These are phyloP conservation scores for Indicator maculatus DNA, from an alignment of 2,113 vertebrate species.

Conservation along the genomic window DNA sequence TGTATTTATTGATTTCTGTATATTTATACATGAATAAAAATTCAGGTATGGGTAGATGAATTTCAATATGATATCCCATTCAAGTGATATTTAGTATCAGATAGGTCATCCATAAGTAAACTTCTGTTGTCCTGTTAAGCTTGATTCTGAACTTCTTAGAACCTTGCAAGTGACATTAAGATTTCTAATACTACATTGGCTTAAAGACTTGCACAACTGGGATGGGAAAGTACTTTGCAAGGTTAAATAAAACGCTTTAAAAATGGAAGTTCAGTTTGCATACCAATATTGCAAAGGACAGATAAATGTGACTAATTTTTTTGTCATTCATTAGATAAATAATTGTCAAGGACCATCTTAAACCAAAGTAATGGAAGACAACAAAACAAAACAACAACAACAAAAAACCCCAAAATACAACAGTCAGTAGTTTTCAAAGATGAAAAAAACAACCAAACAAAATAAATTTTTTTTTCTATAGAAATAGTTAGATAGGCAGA, in stretches of 20 bases:
- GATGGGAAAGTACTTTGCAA: neutral
- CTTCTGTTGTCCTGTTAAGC: neutral
- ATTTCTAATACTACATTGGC: neutral
- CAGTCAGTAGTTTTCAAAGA: neutral
- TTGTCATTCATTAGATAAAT: neutral
- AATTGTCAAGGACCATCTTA: neutral
- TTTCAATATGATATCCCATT: neutral
- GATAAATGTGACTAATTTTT: neutral
- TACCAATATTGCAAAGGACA: neutral
- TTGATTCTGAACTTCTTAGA: neutral
- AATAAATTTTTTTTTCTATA: neutral
- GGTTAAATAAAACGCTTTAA: neutral
- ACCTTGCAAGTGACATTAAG: neutral
- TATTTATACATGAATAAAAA: neutral
- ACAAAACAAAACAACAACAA: too few species aligned
- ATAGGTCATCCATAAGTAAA: neutral
- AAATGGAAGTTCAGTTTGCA: neutral
- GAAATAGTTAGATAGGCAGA: neutral
- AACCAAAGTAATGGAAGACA: neutral
- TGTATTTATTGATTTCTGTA: neutral
- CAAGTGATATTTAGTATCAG: neutral
- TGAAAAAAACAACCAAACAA: fast-evolving
- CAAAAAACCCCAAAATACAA: neutral
- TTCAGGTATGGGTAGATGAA: neutral
- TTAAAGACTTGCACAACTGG: neutral